Evolutionary conservation across 2,888 invertebrate genomes (phyloP).

Genomic region (Galeruca laticollis): DNA sequence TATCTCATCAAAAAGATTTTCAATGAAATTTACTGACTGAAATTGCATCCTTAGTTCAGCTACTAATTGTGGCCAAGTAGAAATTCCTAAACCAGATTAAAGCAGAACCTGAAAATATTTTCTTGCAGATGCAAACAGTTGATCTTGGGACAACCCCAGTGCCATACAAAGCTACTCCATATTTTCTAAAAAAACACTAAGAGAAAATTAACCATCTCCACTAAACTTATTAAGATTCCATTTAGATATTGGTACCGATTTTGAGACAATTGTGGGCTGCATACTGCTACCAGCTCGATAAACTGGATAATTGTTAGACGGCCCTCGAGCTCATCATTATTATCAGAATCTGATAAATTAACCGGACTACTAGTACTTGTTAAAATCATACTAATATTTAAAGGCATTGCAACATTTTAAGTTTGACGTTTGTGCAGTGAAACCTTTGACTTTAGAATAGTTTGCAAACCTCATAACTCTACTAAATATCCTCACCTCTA

Average conservation of each 20-base stretch:
- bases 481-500: slow-evolving; percentile 13
- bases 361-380: no score
- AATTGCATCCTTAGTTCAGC: no score
- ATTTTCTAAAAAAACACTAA: slow-evolving; percentile 37
- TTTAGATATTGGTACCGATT: slow-evolving; percentile 34
- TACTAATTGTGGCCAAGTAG: no score
- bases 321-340: no score
- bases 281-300: background rate
- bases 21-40: no score
- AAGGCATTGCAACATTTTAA: no score
- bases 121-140: slow-evolving; percentile 39
- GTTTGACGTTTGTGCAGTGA: no score
- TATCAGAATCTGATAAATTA: no score
- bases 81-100: slow-evolving; percentile 23
- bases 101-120: slow-evolving; percentile 38
- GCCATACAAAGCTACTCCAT: slow-evolving; percentile 32
- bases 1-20: slow-evolving; percentile 48
- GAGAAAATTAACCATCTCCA: slow-evolving; percentile 23
- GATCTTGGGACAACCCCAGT: slow-evolving; percentile 29
- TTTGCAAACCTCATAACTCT: slow-evolving; percentile 17
- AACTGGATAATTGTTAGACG: background rate
- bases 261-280: background rate
- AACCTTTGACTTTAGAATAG: slow-evolving; percentile 9
- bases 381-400: no score
- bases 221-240: slow-evolving; percentile 37